Base-by-base conservation (phyloP, 2,113 vertebrate species). In the Vimba vimba region DNA sequence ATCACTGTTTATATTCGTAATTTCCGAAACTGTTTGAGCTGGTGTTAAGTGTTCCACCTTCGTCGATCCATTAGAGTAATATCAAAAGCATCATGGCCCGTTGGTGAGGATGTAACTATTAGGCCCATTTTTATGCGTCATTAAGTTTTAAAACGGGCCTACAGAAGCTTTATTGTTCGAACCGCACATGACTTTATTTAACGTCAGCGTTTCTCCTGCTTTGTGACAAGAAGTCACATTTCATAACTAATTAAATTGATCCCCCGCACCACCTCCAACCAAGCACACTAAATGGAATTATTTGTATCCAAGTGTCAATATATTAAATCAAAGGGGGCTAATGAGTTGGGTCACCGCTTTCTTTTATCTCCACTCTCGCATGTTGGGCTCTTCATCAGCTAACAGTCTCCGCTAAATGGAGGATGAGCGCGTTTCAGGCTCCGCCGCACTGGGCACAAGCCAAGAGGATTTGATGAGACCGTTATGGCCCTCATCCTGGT, bases 181-280 rank as follows among this genome's bases (percentile, higher is more conserved):
- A 97, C 94, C 95, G 95, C 94, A 71, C 92, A 95, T 91, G 94
- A 98, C 96, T 97, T 98, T 97, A 96, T 97, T 97, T 97, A 97
- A 97, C 94, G 96, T 99, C 97, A 99, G 97, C 97, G 94, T 96
- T 99, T 99, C 95, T 96, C 96, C 95, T 96, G 95, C 96, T 95
- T 96, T 94, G 95, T 97, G 96, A 98, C 97, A 97, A 95, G 95
- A 94, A 97, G 96, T 97, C 96, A 96, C 96, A 98, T 98, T 98
- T 98, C 97, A 98, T 97, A 98, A 97, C 96, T 98, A 99, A 99
- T 99, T 98, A 97, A 99, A 99, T 98, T 98, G 97, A 99, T 97
- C 96, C 95, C 95, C 94, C 91, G 85, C 84, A 43, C 66, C 86
- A 85, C 66, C 92, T 91, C 94, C 96, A 94, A 96, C 95, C 95